A percentile compares a stretch with the other conserved stretches of the same genome.
phyloP scores from a whole-genome alignment of 2,888 invertebrate genomes.

The Hyposoter didymator region DNA sequence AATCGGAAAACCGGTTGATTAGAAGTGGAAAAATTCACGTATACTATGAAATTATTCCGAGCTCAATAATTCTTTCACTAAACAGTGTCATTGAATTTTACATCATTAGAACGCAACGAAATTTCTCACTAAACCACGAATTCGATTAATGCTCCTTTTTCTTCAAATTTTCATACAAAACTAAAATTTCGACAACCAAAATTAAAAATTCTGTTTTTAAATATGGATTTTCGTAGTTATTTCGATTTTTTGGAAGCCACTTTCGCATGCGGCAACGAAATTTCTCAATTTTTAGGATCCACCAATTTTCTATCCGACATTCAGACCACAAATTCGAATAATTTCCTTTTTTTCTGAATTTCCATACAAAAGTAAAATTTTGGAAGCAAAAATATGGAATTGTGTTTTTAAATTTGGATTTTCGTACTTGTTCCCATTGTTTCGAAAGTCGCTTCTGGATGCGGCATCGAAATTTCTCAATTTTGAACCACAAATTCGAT shows the following conservation, averaged over 20 bases:
- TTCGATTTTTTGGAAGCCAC: not conserved
- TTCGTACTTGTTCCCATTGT: too few relatives aligned
- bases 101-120: not conserved
- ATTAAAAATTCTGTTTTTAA: too few relatives aligned
- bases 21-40: conserved; percentile 11
- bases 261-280: not conserved
- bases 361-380: too few relatives aligned
- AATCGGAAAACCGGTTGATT: conserved; percentile 50
- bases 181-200: not conserved
- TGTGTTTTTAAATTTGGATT: too few relatives aligned
- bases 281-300: too few relatives aligned
- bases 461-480: not conserved
- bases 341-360: too few relatives aligned
- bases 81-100: not conserved
- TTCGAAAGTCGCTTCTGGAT: too few relatives aligned
- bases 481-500: too few relatives aligned
- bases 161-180: not conserved
- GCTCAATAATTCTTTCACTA: not conserved
- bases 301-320: too few relatives aligned
- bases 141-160: too few relatives aligned
- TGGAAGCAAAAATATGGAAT: too few relatives aligned
- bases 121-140: not conserved
- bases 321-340: too few relatives aligned
- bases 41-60: not conserved
- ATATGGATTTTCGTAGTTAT: not conserved